Evolutionary conservation across 2,113 vertebrate genomes (phyloP).

Genomic region (Tetraodon nigroviridis): DNA sequence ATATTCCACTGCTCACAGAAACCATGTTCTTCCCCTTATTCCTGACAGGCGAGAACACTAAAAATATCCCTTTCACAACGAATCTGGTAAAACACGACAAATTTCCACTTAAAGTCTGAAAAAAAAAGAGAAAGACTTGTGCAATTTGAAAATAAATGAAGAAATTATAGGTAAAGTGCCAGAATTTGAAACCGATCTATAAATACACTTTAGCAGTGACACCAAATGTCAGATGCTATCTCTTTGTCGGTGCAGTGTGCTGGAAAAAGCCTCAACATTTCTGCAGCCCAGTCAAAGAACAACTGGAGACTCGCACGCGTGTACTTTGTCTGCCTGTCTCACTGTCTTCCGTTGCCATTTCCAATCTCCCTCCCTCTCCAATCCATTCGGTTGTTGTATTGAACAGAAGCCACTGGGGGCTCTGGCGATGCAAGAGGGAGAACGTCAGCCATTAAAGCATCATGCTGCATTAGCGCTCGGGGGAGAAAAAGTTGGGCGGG

Average conservation of each 20-base stretch:
- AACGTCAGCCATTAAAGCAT: slow-evolving; percentile 33
- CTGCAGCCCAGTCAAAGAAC: slow-evolving; percentile 32
- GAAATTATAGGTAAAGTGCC: not conserved
- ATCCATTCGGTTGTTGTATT: slow-evolving; percentile 16
- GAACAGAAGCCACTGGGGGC: slow-evolving; percentile 20
- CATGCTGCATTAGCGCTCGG: slow-evolving; percentile 3
- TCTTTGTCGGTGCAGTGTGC: slow-evolving; percentile 27
- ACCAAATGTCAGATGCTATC: too few species aligned
- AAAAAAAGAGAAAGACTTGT: not conserved
- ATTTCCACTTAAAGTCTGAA: not conserved
- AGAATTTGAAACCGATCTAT: too few species aligned
- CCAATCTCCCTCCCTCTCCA: not conserved
- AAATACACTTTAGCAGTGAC: too few species aligned
- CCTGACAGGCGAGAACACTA: not conserved
- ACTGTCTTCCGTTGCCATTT: not conserved
- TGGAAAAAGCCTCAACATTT: slow-evolving; percentile 30
- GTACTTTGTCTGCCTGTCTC: slow-evolving; percentile 2
- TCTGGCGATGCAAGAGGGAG: slow-evolving; percentile 6
- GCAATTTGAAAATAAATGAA: not conserved
- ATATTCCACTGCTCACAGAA: slow-evolving; percentile 4
- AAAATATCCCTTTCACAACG: slow-evolving; percentile 28
- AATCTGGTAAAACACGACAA: slow-evolving; percentile 5
- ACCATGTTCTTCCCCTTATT: not conserved
- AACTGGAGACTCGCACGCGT: not conserved
- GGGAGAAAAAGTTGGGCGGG: too few species aligned